phyloP scores from a whole-genome alignment of 2,113 vertebrate species.

The Progne subis region DNA sequence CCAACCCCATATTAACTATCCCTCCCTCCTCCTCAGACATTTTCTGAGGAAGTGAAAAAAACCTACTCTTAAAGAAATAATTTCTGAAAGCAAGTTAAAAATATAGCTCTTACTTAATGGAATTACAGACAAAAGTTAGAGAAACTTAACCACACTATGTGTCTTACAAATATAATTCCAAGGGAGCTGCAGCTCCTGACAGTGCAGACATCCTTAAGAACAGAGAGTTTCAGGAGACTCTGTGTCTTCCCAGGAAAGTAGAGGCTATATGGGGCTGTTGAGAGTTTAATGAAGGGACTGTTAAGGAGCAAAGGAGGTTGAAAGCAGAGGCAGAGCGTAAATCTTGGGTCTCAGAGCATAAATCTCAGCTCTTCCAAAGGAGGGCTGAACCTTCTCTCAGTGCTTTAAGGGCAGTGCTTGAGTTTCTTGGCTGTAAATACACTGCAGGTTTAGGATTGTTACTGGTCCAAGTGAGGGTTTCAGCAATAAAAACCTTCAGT shows the following conservation, averaged over 20 bases:
- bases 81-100: background rate
- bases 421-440: background rate
- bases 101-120: background rate
- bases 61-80: background rate
- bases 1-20: background rate
- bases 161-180: background rate
- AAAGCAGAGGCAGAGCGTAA: background rate
- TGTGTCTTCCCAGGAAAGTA: background rate
- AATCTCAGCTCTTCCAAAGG: background rate
- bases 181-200: background rate
- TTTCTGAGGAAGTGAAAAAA: background rate
- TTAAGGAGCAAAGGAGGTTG: background rate
- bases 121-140: background rate
- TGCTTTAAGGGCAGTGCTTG: background rate
- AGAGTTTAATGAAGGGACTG: background rate
- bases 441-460: background rate
- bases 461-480: background rate
- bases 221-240: background rate
- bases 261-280: background rate
- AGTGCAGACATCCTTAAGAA: background rate
- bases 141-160: background rate
- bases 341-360: background rate
- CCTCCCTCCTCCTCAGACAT: background rate
- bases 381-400: background rate
- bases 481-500: background rate